These are phyloP conservation scores for Bellardia pandia DNA, from an alignment of 2,888 invertebrate species.

Conservation along the genomic window DNA sequence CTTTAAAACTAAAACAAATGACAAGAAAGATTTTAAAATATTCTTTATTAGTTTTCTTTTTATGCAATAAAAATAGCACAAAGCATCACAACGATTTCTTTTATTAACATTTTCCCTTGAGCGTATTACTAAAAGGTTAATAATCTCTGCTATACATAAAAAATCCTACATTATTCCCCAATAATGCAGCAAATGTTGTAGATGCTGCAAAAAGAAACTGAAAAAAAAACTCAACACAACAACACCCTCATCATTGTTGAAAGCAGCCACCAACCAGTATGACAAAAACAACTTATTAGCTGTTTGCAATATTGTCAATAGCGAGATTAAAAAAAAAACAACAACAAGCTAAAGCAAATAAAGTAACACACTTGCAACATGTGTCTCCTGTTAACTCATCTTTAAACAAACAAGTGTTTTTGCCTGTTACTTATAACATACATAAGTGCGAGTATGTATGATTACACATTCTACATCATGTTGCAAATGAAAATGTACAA, in stretches of 20 bases:
- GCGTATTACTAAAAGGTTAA: constrained; percentile 18
- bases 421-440: background rate
- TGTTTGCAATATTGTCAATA: constrained; percentile 7
- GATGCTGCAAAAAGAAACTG: background rate
- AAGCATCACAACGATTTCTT: background rate
- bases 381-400: constrained; percentile 51
- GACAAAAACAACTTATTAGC: constrained; percentile 14
- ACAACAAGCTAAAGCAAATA: background rate
- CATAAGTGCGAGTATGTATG: background rate
- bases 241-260: constrained; percentile 9
- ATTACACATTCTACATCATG: background rate
- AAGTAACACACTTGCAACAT: constrained; percentile 49
- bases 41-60: no score
- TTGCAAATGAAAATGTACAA: constrained; percentile 7
- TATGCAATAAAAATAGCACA: no score
- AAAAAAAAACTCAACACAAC: background rate
- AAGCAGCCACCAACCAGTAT: background rate
- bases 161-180: background rate
- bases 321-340: constrained; percentile 3
- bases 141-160: constrained; percentile 29
- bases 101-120: background rate
- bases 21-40: no score
- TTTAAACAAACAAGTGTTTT: constrained; percentile 51
- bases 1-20: no score
- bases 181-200: constrained; percentile 1